Evolutionary conservation across 2,113 vertebrate species (phyloP), one percentile per base, ranked within the genome.

Genomic region (Microcebus lehilahytsara): DNA sequence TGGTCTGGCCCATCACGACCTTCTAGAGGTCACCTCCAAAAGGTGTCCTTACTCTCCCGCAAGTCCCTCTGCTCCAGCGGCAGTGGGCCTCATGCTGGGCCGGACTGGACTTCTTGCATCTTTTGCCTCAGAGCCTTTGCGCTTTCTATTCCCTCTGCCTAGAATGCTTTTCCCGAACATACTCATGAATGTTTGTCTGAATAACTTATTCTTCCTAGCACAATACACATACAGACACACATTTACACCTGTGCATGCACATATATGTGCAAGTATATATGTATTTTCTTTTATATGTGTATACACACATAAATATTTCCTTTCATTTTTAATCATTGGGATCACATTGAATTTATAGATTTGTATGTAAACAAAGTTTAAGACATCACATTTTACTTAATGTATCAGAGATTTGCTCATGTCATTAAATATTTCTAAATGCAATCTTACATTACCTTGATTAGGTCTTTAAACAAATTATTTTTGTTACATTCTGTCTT

Each of bases 401-500:
- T 69, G 20, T 60, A 40, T 56, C 23, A 51, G 30, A 66, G 5
- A 32, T 69, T 89, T n/a, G 53, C 30, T 89, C 27, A 49, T 69
- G 62, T 62, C 66, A 85, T 51, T 85, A 74, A 72, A 72, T 93
- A 46, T 84, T 42, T 67, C 80, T 60, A 89, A 56, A 64, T 20
- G 4, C 6, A 32, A 90, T 71, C 72, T 93, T 30, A 89, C 58
- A 71, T 66, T 64, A 10, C 6, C 58, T 93, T 46, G 9, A 30
- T 13, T 30, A 40, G 34, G 75, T 87, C 66, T 72, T 92, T 17
- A 72, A 30, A 64, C 7, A 75, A 60, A 56, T 37, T 89, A 74
- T 32, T 34, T n/a, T 62, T 62, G 34, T 12, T 25, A 19, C 27
- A 9, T n/a, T 53, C 30, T n/a, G 4, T 20, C 66, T 71, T 71